A percentile compares a stretch with the other conserved stretches of the same genome.
Conservation (phyloP, 2,797 vertebrate species). For the Pseudomugil tenellus region DNA sequence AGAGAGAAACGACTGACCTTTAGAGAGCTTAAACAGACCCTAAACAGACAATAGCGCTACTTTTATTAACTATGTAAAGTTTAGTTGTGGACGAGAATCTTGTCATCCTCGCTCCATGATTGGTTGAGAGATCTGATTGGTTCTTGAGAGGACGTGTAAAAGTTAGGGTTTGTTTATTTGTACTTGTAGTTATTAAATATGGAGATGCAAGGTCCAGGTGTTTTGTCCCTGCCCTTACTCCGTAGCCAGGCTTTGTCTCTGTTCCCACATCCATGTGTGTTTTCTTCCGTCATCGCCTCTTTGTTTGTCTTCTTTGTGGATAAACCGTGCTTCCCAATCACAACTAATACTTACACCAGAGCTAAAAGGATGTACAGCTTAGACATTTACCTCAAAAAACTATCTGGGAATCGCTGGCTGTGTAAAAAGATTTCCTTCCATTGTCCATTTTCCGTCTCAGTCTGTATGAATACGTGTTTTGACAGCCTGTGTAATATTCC, state of each 20-base stretch:
- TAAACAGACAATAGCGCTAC: background rate
- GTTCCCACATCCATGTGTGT: conserved; percentile 22
- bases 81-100: too few relatives aligned
- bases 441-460: conserved; percentile 19
- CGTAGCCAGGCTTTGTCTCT: conserved; percentile 5
- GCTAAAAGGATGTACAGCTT: background rate
- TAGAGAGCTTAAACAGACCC: too few relatives aligned
- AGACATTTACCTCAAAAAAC: background rate
- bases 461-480: conserved; percentile 38
- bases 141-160: too few relatives aligned
- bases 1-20: background rate
- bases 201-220: background rate
- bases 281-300: conserved; percentile 18
- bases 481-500: conserved; percentile 54
- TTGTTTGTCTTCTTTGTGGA: conserved; percentile 16
- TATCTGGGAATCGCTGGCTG: conserved; percentile 21
- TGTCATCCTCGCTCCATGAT: too few relatives aligned
- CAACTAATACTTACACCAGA: too few relatives aligned
- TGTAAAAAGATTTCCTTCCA: background rate
- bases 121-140: too few relatives aligned
- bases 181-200: too few relatives aligned
- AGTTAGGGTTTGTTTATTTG: too few relatives aligned
- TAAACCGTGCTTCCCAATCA: conserved; percentile 31
- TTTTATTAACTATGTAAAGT: background rate
- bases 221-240: background rate